Evolutionary conservation across 2,113 vertebrate species (phyloP).

Genomic region (Gymnobelideus leadbeateri): DNA sequence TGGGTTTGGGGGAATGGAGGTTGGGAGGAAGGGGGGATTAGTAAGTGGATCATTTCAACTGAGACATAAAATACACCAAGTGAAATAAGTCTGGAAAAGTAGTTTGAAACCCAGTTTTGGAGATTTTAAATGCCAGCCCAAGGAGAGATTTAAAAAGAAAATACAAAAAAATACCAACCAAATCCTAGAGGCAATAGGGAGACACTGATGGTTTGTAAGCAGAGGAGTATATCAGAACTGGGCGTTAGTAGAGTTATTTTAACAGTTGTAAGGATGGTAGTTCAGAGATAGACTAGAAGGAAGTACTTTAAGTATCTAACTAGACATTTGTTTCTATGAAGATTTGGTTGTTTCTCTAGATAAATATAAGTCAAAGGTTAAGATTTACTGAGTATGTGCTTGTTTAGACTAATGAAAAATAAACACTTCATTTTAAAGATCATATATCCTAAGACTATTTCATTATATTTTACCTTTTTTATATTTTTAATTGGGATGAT

Average conservation of each 20-base stretch:
- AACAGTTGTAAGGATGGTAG: background rate
- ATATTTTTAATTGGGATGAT: no score
- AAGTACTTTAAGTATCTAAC: background rate
- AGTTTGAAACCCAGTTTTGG: background rate
- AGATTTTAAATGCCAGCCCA: background rate
- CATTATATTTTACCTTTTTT: no score
- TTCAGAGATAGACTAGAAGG: background rate
- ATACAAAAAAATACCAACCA: background rate
- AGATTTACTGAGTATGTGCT: background rate
- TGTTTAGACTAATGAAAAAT: background rate
- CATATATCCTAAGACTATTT: no score
- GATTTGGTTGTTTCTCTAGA: background rate
- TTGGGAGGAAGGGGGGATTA: background rate
- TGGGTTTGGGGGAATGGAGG: no score
- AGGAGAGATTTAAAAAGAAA: background rate
- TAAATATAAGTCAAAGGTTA: background rate
- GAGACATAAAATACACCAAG: background rate
- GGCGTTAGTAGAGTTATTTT: background rate
- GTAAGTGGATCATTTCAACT: background rate
- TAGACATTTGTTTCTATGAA: background rate
- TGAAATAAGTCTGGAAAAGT: background rate
- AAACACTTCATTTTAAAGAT: background rate
- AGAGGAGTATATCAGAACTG: background rate
- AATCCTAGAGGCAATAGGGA: background rate
- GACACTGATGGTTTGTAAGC: background rate